Evolutionary conservation across 64 coral and sea anemone genomes (phyloP).

Genomic region (Pachyseris speciosa): DNA sequence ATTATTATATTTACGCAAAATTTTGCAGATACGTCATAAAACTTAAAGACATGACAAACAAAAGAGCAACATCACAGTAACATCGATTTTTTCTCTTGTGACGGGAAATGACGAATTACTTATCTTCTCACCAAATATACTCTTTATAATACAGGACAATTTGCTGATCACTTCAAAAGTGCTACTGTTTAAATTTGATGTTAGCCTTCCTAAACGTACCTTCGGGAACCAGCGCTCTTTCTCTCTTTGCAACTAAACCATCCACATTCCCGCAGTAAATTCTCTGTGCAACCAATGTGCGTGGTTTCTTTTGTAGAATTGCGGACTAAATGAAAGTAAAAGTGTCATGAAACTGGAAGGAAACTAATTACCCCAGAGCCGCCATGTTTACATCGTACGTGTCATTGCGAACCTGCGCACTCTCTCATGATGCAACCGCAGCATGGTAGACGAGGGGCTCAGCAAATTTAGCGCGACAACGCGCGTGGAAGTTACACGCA

Average conservation of each 20-base stretch:
- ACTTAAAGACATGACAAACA: no score
- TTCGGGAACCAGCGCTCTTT: neutral
- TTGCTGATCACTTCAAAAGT: neutral
- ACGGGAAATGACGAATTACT: neutral
- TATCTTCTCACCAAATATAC: no score
- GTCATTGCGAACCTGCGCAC: slow-evolving; percentile 55
- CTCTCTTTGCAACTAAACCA: neutral
- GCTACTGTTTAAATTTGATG: neutral
- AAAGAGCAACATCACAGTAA: no score
- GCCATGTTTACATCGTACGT: slow-evolving; percentile 86
- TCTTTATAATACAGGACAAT: neutral
- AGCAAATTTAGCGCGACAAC: no score
- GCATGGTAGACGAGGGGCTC: neutral
- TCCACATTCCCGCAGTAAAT: neutral
- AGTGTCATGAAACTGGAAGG: neutral
- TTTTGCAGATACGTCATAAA: no score
- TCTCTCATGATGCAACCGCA: slow-evolving; percentile 2
- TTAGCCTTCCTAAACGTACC: neutral
- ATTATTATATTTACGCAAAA: no score
- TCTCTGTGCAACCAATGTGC: neutral
- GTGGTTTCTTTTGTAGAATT: neutral
- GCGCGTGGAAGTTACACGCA: no score
- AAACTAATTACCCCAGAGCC: neutral
- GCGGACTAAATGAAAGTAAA: neutral
- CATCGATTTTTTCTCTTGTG: no score